Percentiles rank a stretch among this genome's conserved stretches.
phyloP scores from a whole-genome alignment of 2,113 vertebrate genomes.

The Lichenostomus cassidix region DNA sequence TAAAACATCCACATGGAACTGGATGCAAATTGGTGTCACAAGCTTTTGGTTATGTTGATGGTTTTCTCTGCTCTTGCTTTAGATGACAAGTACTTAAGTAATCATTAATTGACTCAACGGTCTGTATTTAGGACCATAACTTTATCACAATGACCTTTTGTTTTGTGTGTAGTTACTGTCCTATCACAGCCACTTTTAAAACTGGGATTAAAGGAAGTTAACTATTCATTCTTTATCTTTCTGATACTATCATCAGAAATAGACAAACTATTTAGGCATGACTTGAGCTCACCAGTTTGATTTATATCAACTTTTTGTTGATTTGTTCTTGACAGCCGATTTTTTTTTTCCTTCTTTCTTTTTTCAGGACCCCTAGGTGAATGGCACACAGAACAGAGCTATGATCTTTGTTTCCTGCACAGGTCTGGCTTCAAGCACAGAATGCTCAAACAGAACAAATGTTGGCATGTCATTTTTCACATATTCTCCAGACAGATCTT shows the following conservation, averaged over 20 bases:
- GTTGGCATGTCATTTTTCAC: neutral
- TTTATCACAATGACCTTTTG: slow-evolving; percentile 2
- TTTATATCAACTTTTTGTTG: slow-evolving; percentile 32
- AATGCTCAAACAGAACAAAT: neutral
- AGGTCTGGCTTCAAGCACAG: neutral
- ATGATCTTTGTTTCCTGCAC: neutral
- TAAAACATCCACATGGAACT: slow-evolving; percentile 82
- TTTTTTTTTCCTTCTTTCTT: neutral
- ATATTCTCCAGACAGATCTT: neutral
- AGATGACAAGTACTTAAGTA: slow-evolving; percentile 57
- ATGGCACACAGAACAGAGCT: neutral
- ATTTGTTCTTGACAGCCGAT: neutral
- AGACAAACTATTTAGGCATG: slow-evolving; percentile 34
- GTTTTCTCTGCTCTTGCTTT: slow-evolving; percentile 83
- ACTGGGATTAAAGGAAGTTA: slow-evolving; percentile 20
- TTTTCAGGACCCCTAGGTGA: neutral
- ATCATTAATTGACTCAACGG: slow-evolving; percentile 59
- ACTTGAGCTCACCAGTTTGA: slow-evolving; percentile 26
- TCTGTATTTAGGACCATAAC: slow-evolving; percentile 11
- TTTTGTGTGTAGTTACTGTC: slow-evolving; percentile 10
- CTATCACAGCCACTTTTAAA: slow-evolving; percentile 1
- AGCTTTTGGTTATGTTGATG: slow-evolving; percentile 79
- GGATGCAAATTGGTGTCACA: slow-evolving; percentile 80
- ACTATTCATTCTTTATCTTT: slow-evolving; percentile 35
- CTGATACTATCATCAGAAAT: slow-evolving; percentile 9